A percentile compares a stretch with the other conserved stretches of the same genome.
Evolutionary conservation across 2,888 invertebrate genomes (phyloP).

Genomic region (Pediacus dermestoides): DNA sequence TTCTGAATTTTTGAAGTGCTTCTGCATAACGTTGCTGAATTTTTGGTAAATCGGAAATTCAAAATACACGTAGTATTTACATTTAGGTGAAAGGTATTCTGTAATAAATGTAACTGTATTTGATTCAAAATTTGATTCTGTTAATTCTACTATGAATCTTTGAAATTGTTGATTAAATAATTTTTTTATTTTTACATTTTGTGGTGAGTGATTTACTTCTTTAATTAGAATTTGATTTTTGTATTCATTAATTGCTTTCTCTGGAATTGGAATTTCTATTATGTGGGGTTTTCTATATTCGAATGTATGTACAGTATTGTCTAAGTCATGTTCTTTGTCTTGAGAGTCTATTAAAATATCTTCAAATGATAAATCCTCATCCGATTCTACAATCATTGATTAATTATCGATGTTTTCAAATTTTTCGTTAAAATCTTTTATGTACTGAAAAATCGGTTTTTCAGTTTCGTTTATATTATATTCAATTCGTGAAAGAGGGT

Average conservation of each 20-base stretch:
- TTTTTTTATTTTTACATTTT: not conserved
- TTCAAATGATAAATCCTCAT: too few relatives aligned
- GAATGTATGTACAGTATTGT: slow-evolving; percentile 1
- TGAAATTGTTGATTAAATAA: not conserved
- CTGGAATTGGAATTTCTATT: slow-evolving; percentile 5
- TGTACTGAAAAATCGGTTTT: not conserved
- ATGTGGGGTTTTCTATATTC: slow-evolving; percentile 5
- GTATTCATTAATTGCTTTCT: slow-evolving; percentile 1
- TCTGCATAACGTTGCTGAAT: slow-evolving; percentile 2
- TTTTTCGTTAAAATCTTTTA: slow-evolving; percentile 1
- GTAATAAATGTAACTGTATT: slow-evolving; percentile 5
- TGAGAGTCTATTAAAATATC: too few relatives aligned
- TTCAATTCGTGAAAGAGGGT: slow-evolving; percentile 3
- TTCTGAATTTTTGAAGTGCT: slow-evolving; percentile 7
- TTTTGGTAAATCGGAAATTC: slow-evolving; percentile 3
- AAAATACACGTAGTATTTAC: slow-evolving; percentile 6
- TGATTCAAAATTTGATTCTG: not conserved
- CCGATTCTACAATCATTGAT: slow-evolving; percentile 1
- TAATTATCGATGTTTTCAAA: slow-evolving; percentile 1
- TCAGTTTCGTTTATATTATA: slow-evolving; percentile 2
- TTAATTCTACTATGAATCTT: slow-evolving; percentile 4
- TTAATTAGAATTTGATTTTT: slow-evolving; percentile 4
- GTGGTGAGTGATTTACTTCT: not conserved
- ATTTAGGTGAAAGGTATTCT: slow-evolving; percentile 4
- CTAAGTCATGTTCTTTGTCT: not conserved